Conservation (phyloP, 2,113 vertebrate genomes). For the Crotalus viridis region DNA sequence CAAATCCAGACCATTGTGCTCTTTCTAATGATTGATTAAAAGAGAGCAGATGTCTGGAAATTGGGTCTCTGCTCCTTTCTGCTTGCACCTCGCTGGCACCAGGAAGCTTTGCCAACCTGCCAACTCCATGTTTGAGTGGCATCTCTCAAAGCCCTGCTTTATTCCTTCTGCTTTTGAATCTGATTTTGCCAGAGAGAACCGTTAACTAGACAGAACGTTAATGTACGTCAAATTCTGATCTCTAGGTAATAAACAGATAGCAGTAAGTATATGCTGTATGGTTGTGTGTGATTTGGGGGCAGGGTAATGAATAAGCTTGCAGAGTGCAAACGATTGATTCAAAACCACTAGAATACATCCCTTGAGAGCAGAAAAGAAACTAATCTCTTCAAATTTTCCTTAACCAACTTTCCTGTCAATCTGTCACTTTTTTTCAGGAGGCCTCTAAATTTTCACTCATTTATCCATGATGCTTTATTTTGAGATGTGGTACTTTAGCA, state of each 20-base stretch:
- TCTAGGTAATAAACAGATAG: neutral
- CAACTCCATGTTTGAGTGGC: neutral
- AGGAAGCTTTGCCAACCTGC: rapidly evolving
- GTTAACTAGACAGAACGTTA: neutral
- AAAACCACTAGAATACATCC: neutral
- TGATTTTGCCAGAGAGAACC: rapidly evolving
- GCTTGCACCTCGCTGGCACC: neutral
- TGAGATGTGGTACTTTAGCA: neutral
- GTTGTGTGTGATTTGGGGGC: neutral
- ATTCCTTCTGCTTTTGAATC: neutral
- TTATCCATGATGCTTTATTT: neutral
- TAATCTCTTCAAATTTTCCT: neutral
- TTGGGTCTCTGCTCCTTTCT: neutral
- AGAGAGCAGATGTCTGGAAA: neutral
- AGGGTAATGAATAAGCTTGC: neutral
- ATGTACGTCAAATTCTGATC: neutral
- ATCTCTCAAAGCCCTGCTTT: neutral
- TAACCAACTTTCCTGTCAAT: neutral
- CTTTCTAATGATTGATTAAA: neutral
- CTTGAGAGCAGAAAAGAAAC: neutral
- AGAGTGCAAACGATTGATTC: neutral
- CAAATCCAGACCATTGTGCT: slow-evolving; percentile 20
- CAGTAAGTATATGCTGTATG: neutral
- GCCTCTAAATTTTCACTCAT: neutral
- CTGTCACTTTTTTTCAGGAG: neutral